These are phyloP conservation scores for Carassius gibelio DNA, from an alignment of 2,113 vertebrate species.

Conservation along the genomic window DNA sequence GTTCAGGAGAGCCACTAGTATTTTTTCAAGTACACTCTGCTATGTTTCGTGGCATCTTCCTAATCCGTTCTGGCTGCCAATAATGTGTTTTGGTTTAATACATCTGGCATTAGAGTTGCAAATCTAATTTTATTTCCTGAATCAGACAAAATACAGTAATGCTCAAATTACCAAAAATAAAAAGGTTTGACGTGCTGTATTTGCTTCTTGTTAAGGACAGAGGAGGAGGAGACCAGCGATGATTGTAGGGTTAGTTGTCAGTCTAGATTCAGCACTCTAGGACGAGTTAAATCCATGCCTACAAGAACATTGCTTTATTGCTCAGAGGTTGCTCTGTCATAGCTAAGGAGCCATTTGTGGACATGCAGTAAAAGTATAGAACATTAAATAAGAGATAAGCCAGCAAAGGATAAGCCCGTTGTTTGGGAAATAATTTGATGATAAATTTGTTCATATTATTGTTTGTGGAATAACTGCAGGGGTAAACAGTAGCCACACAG, in stretches of 20 bases:
- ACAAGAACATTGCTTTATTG: background rate
- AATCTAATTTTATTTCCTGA: too few relatives aligned
- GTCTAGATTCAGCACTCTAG: too few relatives aligned
- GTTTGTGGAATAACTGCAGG: background rate
- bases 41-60: background rate
- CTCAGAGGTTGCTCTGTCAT: background rate
- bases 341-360: background rate
- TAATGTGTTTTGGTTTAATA: background rate
- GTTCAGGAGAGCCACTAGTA: background rate
- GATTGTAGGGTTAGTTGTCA: too few relatives aligned
- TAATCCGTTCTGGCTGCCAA: background rate
- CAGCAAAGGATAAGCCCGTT: background rate
- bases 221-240: too few relatives aligned
- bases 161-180: background rate
- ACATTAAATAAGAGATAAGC: background rate
- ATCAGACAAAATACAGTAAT: too few relatives aligned
- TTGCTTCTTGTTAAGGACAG: too few relatives aligned
- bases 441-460: background rate
- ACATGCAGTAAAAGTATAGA: background rate
- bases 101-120: background rate
- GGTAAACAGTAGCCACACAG: background rate
- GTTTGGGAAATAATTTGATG: background rate
- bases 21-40: background rate
- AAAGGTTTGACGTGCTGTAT: too few relatives aligned
- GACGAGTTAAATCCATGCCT: background rate